Evolutionary conservation across 2,888 invertebrate species (phyloP), one percentile per base, ranked within the genome.

Genomic region (Atrina japonica): DNA sequence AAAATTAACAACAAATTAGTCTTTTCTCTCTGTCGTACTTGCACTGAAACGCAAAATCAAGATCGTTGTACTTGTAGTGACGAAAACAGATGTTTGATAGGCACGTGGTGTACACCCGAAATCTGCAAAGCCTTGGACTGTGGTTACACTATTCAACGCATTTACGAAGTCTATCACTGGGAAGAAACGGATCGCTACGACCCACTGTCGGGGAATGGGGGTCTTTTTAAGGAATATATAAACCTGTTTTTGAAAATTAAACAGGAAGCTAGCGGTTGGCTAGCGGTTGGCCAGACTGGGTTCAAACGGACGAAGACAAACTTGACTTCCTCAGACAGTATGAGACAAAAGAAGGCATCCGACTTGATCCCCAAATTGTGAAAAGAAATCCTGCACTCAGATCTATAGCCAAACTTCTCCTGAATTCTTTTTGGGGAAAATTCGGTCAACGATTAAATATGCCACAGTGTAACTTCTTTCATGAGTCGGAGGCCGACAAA

Each of bases 111-210:
- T n/a, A n/a, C n/a, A n/a, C n/a, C n/a, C n/a, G n/a, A n/a, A n/a
- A n/a, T n/a, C n/a, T 27, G 77, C 27, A 83, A 81, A 69, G 90
- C 89, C 5, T 29, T 87, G 0, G 35, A 76, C 59, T 72, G 74
- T 29, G 88, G 87, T 0, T 91, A 90, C 69, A 69, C 63, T 50
- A 76, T 88, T n/a, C 1, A 85, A n/a, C n/a, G n/a, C n/a, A n/a
- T n/a, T n/a, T n/a, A n/a, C n/a, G n/a, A n/a, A n/a, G n/a, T n/a
- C n/a, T n/a, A n/a, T n/a, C n/a, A n/a, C n/a, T n/a, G n/a, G n/a
- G n/a, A n/a, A n/a, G n/a, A n/a, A n/a, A n/a, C n/a, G 1, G 71
- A 45, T 1, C 52, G 74, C 50, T 82, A 80, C 63, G 67, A 79
- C 43, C 59, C 66, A 14, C 25, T 50, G 9, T 72, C 68, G 14